Conservation (phyloP, 2,888 invertebrate species). For the Xylota segnis region DNA sequence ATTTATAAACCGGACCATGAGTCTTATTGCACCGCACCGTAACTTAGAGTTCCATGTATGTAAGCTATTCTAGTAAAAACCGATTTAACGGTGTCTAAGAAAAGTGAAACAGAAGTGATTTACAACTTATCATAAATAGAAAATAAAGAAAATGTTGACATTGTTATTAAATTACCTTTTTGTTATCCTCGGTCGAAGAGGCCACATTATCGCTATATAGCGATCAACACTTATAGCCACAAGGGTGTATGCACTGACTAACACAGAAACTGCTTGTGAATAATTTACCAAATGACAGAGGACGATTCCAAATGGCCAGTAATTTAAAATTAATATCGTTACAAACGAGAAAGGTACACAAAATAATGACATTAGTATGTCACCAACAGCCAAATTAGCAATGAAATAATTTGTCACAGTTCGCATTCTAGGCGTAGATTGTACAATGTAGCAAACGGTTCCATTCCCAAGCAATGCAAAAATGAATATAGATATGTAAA, state of each 20-base stretch:
- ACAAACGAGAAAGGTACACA: conserved; percentile 96
- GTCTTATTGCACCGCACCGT: too few species aligned
- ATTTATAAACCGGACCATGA: too few species aligned
- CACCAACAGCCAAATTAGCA: conserved; percentile 94
- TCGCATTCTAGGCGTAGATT: conserved; percentile 93
- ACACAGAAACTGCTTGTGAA: conserved; percentile 91
- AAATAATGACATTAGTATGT: conserved; percentile 94
- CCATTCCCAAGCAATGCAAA: conserved; percentile 90
- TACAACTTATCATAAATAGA: too few species aligned
- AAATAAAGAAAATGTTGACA: neutral
- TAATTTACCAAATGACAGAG: conserved; percentile 94
- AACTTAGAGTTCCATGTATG: too few species aligned
- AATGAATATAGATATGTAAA: conserved; percentile 90
- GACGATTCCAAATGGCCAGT: conserved; percentile 94
- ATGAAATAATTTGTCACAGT: conserved; percentile 97
- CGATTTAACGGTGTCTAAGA: too few species aligned
- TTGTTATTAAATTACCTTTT: conserved; percentile 85
- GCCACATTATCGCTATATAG: conserved; percentile 96
- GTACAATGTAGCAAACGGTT: conserved; percentile 94
- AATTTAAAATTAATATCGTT: conserved; percentile 90
- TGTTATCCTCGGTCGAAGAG: conserved; percentile 92
- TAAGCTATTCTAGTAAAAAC: too few species aligned
- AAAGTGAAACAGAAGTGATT: too few species aligned
- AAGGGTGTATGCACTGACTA: conserved; percentile 95
- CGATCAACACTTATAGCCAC: conserved; percentile 96